Conservation (phyloP, 2,113 vertebrate genomes). For the Parus major region DNA sequence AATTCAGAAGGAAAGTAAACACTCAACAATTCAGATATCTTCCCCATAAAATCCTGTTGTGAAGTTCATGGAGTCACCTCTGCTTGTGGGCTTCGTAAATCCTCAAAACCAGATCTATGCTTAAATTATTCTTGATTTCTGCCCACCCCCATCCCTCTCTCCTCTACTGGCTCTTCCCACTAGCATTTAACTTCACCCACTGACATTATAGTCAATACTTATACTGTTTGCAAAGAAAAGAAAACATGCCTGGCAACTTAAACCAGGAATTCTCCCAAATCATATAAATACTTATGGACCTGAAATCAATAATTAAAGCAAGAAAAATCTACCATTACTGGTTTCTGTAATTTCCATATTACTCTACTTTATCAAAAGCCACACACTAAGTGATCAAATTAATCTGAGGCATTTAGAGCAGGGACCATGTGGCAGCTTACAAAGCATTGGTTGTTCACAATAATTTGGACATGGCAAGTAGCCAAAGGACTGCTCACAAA, state of each 20-base stretch:
- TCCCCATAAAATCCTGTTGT: not conserved
- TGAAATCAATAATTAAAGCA: not conserved
- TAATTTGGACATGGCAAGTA: conserved; percentile 7
- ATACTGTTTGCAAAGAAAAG: not conserved
- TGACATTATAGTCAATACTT: not conserved
- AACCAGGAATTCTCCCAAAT: not conserved
- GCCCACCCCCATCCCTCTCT: not conserved
- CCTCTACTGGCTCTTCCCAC: not conserved
- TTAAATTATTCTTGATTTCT: not conserved
- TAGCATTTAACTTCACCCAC: not conserved
- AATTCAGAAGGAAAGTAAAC: not conserved
- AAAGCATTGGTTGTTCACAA: conserved; percentile 24
- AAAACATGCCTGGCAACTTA: not conserved
- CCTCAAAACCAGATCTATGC: not conserved
- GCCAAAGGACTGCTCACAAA: conserved; percentile 44
- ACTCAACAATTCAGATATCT: not conserved
- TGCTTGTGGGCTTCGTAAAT: not conserved
- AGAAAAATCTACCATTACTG: not conserved
- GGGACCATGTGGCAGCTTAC: not conserved
- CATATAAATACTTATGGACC: not conserved
- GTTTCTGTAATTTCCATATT: not conserved
- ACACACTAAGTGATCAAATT: not conserved
- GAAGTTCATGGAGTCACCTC: not conserved
- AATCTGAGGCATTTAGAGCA: not conserved
- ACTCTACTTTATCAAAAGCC: not conserved